Evolutionary conservation across 2,797 vertebrate genomes (phyloP).

Genomic region (Ispidina lecontei): DNA sequence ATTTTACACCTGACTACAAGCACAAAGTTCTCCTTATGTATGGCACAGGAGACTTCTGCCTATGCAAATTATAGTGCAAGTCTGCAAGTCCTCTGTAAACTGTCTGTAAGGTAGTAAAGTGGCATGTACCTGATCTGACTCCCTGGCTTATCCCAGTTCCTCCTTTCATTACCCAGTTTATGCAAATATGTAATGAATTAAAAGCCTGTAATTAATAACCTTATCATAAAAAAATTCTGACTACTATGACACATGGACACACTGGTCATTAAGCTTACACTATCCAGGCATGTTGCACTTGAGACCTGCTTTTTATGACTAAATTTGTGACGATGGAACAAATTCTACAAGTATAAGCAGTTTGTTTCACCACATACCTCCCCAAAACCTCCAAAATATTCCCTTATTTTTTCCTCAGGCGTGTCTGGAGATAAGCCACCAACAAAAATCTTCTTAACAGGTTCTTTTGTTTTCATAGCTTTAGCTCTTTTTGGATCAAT

Average conservation of each 20-base stretch:
- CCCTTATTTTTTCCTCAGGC: slow-evolving; percentile 96
- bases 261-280: background rate
- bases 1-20: background rate
- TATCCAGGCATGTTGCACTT: rapidly evolving
- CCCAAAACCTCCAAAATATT: slow-evolving; percentile 95
- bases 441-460: slow-evolving; percentile 98
- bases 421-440: slow-evolving; percentile 98
- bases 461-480: slow-evolving; percentile 99
- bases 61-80: background rate
- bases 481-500: slow-evolving; percentile 99
- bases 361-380: slow-evolving; percentile 82
- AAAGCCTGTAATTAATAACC: background rate
- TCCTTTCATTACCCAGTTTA: background rate
- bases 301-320: background rate
- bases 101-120: background rate
- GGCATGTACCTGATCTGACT: background rate
- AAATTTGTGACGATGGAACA: background rate
- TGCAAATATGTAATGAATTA: background rate
- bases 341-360: background rate
- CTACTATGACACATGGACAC: background rate
- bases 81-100: background rate
- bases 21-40: background rate
- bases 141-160: background rate
- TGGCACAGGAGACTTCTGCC: rapidly evolving
- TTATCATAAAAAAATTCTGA: background rate